Percentiles rank a stretch among this genome's conserved stretches.
Conservation (phyloP, 2,888 invertebrate species). For the Eristalis intricaria region DNA sequence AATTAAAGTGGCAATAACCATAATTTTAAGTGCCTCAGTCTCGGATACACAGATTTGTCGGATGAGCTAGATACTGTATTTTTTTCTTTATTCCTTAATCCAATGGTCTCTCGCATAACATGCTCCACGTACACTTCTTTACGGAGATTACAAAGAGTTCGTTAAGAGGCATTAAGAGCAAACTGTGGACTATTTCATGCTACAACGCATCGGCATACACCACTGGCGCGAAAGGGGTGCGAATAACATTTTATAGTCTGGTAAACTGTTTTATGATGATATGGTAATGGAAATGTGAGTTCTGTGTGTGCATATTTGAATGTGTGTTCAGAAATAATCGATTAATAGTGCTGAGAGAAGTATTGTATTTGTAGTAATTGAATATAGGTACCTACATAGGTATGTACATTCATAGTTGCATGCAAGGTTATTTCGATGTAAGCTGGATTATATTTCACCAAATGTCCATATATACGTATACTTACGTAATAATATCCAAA, state of each 20-base stretch:
- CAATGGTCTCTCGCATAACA: constrained; percentile 12
- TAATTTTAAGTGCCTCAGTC: constrained; percentile 45
- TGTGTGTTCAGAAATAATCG: constrained; percentile 26
- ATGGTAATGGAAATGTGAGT: constrained; percentile 51
- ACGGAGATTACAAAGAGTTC: constrained; percentile 13
- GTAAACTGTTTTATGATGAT: constrained; percentile 54
- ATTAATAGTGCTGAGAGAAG: neutral
- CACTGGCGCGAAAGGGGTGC: constrained; percentile 18
- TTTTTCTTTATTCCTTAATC: neutral
- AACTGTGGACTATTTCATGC: constrained; percentile 32
- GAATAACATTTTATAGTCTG: constrained; percentile 57
- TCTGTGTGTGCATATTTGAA: neutral
- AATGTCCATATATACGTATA: too few species aligned
- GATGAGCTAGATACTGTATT: constrained; percentile 25
- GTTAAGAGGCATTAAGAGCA: constrained; percentile 40
- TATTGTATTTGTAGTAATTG: neutral
- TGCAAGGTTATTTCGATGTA: too few species aligned
- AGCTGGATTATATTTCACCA: too few species aligned
- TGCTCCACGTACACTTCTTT: constrained; percentile 25
- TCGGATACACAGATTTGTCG: constrained; percentile 25
- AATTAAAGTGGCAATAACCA: constrained; percentile 53
- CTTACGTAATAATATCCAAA: too few species aligned
- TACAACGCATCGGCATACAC: constrained; percentile 16
- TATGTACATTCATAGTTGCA: too few species aligned
- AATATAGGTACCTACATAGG: too few species aligned